Evolutionary conservation across 2,113 vertebrate genomes (phyloP).

Genomic region (Myrmophylax atrothorax): DNA sequence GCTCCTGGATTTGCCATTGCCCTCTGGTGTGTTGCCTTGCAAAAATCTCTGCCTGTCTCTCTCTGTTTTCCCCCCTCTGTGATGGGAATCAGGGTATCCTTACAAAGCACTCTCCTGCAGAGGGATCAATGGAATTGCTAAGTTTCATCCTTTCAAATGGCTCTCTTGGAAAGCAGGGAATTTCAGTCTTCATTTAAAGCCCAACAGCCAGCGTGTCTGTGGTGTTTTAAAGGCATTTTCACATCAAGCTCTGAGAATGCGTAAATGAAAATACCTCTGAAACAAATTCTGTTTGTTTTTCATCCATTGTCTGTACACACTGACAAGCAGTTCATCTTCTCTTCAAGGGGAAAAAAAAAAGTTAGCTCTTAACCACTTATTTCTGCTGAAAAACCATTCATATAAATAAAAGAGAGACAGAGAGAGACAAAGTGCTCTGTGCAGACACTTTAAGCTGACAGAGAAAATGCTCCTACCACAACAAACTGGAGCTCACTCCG

Average conservation of each 20-base stretch:
- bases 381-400: constrained; percentile 46
- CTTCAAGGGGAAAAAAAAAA: background rate
- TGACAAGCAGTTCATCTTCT: constrained; percentile 29
- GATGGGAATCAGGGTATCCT: background rate
- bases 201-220: background rate
- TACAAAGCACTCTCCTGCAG: background rate
- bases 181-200: constrained; percentile 24
- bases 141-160: background rate
- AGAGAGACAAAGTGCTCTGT: constrained; percentile 53
- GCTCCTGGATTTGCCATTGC: background rate
- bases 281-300: constrained; percentile 45
- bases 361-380: constrained; percentile 46
- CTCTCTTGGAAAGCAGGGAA: background rate
- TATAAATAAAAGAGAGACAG: constrained; percentile 56
- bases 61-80: background rate
- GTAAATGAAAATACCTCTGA: constrained; percentile 19
- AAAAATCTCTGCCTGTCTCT: background rate
- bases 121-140: background rate
- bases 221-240: constrained; percentile 27
- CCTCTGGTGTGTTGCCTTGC: background rate
- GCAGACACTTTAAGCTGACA: constrained; percentile 48
- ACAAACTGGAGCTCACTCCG: background rate
- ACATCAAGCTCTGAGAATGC: background rate
- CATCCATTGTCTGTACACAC: background rate
- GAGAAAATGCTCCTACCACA: constrained; percentile 30